These are phyloP conservation scores for Brenthis daphne DNA, from an alignment of 2,888 invertebrate genomes.

Conservation along the genomic window DNA sequence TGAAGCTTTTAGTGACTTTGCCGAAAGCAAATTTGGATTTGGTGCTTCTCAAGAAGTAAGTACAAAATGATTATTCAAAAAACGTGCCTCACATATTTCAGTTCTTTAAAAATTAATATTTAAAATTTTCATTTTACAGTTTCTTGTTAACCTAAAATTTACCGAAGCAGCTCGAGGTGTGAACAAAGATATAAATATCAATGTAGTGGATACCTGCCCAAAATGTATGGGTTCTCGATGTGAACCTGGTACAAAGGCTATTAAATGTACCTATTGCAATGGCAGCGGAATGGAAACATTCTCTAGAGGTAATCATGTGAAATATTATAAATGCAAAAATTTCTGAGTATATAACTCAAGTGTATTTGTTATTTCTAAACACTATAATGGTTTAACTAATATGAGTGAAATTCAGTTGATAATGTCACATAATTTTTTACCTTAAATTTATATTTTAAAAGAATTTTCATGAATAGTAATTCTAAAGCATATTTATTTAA, in stretches of 20 bases:
- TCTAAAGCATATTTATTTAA: no score
- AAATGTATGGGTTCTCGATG: slow-evolving; percentile 93
- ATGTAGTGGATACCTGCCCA: slow-evolving; percentile 95
- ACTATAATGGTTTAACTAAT: no score
- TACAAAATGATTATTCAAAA: not conserved
- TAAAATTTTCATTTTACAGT: slow-evolving; percentile 70
- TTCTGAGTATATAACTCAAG: no score
- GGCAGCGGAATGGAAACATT: slow-evolving; percentile 98
- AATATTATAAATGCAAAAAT: not conserved
- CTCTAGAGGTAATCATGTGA: slow-evolving; percentile 79
- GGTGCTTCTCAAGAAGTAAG: slow-evolving; percentile 94
- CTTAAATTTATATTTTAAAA: no score
- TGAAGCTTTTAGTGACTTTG: slow-evolving; percentile 89
- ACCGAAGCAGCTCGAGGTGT: slow-evolving; percentile 97
- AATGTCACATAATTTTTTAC: no score
- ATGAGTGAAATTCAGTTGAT: no score
- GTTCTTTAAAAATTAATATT: slow-evolving; percentile 5
- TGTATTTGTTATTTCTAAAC: no score
- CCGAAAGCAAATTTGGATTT: slow-evolving; percentile 94
- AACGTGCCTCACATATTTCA: not conserved
- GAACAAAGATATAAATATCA: slow-evolving; percentile 95
- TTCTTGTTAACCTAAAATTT: slow-evolving; percentile 94
- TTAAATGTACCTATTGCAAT: slow-evolving; percentile 95
- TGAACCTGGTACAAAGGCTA: slow-evolving; percentile 95
- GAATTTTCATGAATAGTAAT: no score